Evolutionary conservation across 2,113 vertebrate genomes (phyloP), one percentile per base, ranked within the genome.

Genomic region (Mormyrus iriodes): DNA sequence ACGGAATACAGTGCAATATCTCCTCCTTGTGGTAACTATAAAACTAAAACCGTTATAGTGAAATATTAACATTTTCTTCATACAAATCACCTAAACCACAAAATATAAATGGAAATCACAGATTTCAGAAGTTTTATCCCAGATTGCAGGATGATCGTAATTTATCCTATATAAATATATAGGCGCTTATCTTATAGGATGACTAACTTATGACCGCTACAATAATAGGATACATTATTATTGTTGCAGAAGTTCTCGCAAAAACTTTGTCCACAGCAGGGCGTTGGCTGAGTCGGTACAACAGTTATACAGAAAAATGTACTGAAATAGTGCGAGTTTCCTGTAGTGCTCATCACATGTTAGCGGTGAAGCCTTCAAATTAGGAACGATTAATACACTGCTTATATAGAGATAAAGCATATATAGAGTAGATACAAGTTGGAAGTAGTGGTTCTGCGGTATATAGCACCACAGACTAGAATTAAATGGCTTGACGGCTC

Each of bases 21-120:
- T 39, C 55, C 89, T 48, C 89, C 89, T 86, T 39, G 89, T 86
- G 83, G 83, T 89, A 17, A 61, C 51, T 55, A 13, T 49, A 19
- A 31, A 61, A 85, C 39, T 73, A 69, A 88, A 27, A 21, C 2
- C 17, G 7, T 51, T 53, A 53, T 15, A 86, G 27, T 15, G 5
- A 86, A 13, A 13, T 35, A 88, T 52, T 73, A 21, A 24, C 39
- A 27, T 84, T 52, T 82, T 88, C 73, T 65, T 88, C 52, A 61
- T 82, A 84, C 42, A 48, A 85, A 85, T 51, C 35, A 79, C 73
- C 4, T 79, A 39, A 42, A 35, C 73, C 31, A 42, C 73, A 42
- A 79, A 79, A 79, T 79, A 42, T 7, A 42, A 79, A 39, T 39
- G 17, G 13, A 42, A 79, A 79, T 19, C 7, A 12, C 35, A 42